Percentiles rank a stretch among this genome's conserved stretches.
Evolutionary conservation across 1,140 invertebrate species (phyloP).

Genomic region (Drosophila burlai): DNA sequence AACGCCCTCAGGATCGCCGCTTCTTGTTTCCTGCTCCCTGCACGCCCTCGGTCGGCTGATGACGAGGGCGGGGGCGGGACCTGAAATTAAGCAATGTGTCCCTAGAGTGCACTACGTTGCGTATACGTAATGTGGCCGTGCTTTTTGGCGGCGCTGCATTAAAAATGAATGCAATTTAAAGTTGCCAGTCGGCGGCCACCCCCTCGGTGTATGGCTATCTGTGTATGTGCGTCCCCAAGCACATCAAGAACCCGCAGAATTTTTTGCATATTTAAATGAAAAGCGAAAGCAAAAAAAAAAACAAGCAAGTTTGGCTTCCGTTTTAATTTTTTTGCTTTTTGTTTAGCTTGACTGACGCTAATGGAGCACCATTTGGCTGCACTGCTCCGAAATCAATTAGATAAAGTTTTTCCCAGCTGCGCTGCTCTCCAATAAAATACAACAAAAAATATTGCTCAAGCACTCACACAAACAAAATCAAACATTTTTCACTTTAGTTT

Average conservation of each 20-base stretch:
- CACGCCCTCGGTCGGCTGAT: constrained; percentile 50
- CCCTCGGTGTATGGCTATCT: constrained; percentile 20
- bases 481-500: constrained; percentile 59
- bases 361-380: constrained; percentile 75
- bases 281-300: constrained; percentile 38
- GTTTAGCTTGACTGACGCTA: constrained; percentile 62
- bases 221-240: constrained; percentile 18
- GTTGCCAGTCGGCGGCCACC: constrained; percentile 34
- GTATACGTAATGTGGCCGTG: constrained; percentile 77
- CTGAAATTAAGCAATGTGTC: constrained; percentile 80
- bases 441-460: constrained; percentile 1
- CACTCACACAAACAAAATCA: constrained; percentile 6
- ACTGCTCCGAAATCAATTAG: constrained; percentile 76
- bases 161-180: constrained; percentile 84
- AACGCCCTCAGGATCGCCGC: constrained; percentile 20
- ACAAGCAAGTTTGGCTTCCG: constrained; percentile 59
- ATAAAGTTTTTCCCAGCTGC: constrained; percentile 69
- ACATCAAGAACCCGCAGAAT: constrained; percentile 72
- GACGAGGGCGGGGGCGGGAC: constrained; percentile 6
- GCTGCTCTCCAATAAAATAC: constrained; percentile 2
- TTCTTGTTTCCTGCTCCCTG: constrained; percentile 20
- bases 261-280: constrained; percentile 79
- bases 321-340: constrained; percentile 16
- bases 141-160: constrained; percentile 72
- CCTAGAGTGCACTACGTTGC: constrained; percentile 74